These are phyloP conservation scores for Sphaeramia orbicularis DNA, from an alignment of 2,797 vertebrate species.

Conservation along the genomic window DNA sequence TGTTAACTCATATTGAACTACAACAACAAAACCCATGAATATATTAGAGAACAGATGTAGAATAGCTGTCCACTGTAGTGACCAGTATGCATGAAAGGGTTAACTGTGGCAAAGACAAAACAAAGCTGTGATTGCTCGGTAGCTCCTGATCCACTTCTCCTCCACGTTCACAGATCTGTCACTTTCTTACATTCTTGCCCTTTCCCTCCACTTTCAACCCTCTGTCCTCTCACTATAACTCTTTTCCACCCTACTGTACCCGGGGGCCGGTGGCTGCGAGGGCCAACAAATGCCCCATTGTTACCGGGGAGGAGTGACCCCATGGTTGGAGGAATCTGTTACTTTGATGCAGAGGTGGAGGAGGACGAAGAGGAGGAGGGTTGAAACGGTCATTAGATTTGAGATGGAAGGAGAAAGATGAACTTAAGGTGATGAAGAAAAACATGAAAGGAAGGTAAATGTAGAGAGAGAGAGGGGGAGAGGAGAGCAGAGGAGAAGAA, in stretches of 20 bases:
- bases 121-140: slow-evolving; percentile 30
- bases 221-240: slow-evolving; percentile 54
- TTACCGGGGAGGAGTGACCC: slow-evolving; percentile 62
- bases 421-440: background rate
- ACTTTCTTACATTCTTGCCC: slow-evolving; percentile 51
- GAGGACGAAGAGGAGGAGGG: background rate
- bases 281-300: slow-evolving; percentile 71
- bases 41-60: too few species aligned
- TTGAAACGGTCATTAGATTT: background rate
- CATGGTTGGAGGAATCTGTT: slow-evolving; percentile 45
- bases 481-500: slow-evolving; percentile 30
- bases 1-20: too few species aligned
- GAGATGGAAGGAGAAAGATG: slow-evolving; percentile 1
- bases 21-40: too few species aligned
- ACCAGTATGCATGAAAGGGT: too few species aligned
- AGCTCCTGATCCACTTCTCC: background rate
- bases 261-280: slow-evolving; percentile 15
- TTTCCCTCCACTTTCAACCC: slow-evolving; percentile 31
- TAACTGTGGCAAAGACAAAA: slow-evolving; percentile 18
- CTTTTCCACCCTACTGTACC: slow-evolving; percentile 51
- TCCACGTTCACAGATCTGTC: slow-evolving; percentile 7
- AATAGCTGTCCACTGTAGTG: too few species aligned
- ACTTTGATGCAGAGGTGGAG: slow-evolving; percentile 40
- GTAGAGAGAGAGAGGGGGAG: slow-evolving; percentile 19
- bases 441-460: background rate